A percentile compares a stretch with the other conserved stretches of the same genome.
These are phyloP conservation scores for Anomalospiza imberbis DNA, from an alignment of 2,797 vertebrate genomes.

Conservation along the genomic window DNA sequence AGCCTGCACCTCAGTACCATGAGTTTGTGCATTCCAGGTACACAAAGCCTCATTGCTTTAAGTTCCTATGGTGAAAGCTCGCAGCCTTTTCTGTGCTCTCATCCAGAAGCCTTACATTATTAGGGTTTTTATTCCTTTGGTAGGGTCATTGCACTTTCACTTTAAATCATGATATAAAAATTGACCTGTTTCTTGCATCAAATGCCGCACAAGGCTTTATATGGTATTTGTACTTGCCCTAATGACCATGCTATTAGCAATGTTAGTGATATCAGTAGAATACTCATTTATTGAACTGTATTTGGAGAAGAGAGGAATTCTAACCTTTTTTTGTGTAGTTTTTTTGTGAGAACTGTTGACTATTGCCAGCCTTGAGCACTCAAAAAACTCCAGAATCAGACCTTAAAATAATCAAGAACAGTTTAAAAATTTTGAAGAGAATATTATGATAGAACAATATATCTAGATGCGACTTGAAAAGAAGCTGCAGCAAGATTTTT, in stretches of 20 bases:
- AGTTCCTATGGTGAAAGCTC: neutral
- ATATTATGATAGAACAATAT: neutral
- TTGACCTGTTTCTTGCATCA: neutral
- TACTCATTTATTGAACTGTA: neutral
- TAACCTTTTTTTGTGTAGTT: neutral
- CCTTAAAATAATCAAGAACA: neutral
- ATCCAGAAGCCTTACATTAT: neutral
- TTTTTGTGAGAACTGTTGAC: neutral
- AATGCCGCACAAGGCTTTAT: neutral
- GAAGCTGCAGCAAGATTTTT: neutral
- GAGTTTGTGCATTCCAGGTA: neutral
- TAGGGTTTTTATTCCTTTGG: neutral
- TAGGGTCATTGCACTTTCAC: neutral
- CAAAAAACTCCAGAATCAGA: neutral
- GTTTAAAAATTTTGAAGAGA: neutral
- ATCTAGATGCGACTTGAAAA: neutral
- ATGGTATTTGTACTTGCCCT: neutral
- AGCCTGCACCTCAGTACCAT: neutral
- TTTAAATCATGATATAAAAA: neutral
- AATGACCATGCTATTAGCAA: neutral
- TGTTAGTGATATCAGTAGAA: neutral
- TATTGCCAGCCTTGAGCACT: neutral
- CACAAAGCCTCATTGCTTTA: neutral
- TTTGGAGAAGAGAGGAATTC: neutral
- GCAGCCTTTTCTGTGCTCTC: neutral